Evolutionary conservation across 2,888 invertebrate genomes (phyloP), one percentile per base, ranked within the genome.

Genomic region (Eristalis arbustorum): DNA sequence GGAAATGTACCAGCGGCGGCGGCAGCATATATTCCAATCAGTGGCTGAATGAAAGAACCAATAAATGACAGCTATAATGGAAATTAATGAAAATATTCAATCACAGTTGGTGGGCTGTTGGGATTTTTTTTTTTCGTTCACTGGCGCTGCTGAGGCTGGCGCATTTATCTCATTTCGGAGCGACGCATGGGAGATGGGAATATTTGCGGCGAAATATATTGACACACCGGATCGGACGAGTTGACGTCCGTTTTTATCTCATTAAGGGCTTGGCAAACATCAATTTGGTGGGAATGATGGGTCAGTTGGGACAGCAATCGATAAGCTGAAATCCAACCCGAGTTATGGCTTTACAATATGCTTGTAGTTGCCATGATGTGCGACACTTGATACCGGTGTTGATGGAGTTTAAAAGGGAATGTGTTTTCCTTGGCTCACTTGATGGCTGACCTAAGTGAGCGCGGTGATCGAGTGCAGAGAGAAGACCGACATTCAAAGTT

Each of bases 1-100:
- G 61, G 8, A 69, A 34, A 63, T 59, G 40, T 28, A 49, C 49
- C 4, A 34, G 5, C 28, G 25, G 14, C 4, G 23, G 5, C 28
- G 25, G 14, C 66, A 23, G 67, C 71, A 72, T 79, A 76, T 72
- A 84, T 76, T 76, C 79, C 75, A 80, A 84, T 84, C 80, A 84
- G 75, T 72, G 72, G 75, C 72, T 63, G 61, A 80, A 76, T 64
- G 76, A 49, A 72, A 31, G 67, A 80, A 80, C 84, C 84, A 84
- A 84, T 80, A 84, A 84, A 80, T 76, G 84, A 84, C 76, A 80
- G 67, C 72, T 67, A 80, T 84, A 84, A 84, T 84, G 84, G 59
- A 80, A 84, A 84, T 80, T 80, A 80, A 84, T 80, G 84, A 80
- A 84, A 84, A 84, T 80, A 84, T 84, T 84, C 84, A 80, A 84